Evolutionary conservation across 2,797 vertebrate genomes (phyloP).

Genomic region (Aulostomus chinensis): DNA sequence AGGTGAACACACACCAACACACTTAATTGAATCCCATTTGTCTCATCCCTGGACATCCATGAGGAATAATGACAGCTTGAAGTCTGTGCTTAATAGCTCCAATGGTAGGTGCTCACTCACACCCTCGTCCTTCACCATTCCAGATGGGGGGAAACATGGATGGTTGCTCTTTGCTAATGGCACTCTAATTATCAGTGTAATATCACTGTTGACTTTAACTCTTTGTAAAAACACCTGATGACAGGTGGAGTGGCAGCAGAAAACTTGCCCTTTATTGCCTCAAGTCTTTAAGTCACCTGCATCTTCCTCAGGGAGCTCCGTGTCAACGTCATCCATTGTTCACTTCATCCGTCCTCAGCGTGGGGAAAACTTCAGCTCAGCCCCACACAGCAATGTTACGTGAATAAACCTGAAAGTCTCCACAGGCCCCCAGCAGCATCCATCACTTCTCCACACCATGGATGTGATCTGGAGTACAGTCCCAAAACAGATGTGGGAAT

Average conservation of each 20-base stretch:
- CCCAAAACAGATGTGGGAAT: too few relatives aligned
- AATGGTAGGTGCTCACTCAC: constrained; percentile 54
- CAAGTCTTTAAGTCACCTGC: too few relatives aligned
- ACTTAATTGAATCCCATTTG: constrained; percentile 62
- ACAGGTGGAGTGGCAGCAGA: constrained; percentile 45
- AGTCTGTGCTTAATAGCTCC: constrained; percentile 53
- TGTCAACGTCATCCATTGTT: constrained; percentile 23
- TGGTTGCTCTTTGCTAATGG: constrained; percentile 67
- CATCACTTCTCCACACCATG: too few relatives aligned
- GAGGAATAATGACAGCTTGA: constrained; percentile 51
- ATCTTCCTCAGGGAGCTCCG: too few relatives aligned
- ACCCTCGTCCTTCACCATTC: constrained; percentile 63
- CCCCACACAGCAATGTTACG: too few relatives aligned
- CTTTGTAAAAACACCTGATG: constrained; percentile 34
- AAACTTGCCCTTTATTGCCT: constrained; percentile 4
- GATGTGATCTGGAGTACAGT: too few relatives aligned
- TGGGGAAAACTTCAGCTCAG: too few relatives aligned
- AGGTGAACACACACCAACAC: constrained; percentile 15
- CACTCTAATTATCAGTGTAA: constrained; percentile 57
- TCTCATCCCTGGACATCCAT: constrained; percentile 49
- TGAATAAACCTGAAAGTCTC: too few relatives aligned
- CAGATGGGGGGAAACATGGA: constrained; percentile 30
- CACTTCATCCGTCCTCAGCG: too few relatives aligned
- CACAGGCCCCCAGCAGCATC: too few relatives aligned
- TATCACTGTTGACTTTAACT: constrained; percentile 37